Evolutionary conservation across 2,888 invertebrate genomes (phyloP).

Genomic region (Tipula lateralis): DNA sequence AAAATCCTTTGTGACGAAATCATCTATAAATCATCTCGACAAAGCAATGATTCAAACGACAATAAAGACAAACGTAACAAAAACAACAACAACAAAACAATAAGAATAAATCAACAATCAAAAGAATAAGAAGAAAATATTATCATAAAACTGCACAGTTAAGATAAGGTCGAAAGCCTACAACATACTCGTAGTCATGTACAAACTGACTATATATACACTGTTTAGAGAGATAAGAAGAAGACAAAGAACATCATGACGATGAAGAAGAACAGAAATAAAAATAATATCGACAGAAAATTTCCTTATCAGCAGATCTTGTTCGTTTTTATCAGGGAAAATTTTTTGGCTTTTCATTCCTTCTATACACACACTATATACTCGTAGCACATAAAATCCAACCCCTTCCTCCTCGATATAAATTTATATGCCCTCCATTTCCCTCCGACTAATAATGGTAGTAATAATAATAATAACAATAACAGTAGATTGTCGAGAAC

Average conservation of each 20-base stretch:
- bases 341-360: not conserved
- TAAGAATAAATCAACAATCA: not conserved
- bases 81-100: not conserved
- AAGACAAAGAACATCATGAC: not conserved
- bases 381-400: not conserved
- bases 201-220: not conserved
- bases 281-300: slow-evolving; percentile 2
- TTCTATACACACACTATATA: not conserved
- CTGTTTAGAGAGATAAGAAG: not conserved
- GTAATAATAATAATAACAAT: not conserved
- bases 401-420: not conserved
- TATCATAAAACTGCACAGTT: not conserved
- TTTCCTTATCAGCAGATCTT: not conserved
- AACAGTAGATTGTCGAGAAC: not conserved
- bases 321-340: not conserved
- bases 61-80: slow-evolving; percentile 2
- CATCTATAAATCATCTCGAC: not conserved
- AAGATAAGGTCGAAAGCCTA: not conserved
- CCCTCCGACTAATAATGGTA: not conserved
- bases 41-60: not conserved
- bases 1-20: not conserved
- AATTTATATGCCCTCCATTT: not conserved
- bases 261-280: not conserved
- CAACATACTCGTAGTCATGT: not conserved
- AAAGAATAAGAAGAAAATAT: not conserved